Evolutionary conservation across 2,888 invertebrate genomes (phyloP), one percentile per base, ranked within the genome.

Genomic region (Agonopterix heracliana): DNA sequence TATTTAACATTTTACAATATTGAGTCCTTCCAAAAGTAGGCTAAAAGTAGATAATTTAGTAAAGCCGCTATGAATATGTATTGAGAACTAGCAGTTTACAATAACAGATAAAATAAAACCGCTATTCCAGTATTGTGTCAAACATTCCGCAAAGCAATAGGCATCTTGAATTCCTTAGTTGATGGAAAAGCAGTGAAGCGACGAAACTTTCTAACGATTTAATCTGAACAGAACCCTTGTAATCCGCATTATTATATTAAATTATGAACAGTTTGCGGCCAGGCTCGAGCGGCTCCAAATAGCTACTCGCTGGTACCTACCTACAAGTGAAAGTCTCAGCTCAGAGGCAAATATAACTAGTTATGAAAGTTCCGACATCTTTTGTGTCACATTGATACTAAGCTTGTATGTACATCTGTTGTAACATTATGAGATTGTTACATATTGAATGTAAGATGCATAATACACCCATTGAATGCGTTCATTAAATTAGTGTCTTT

Each of bases 211-310:
- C 72, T 56, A 68, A 54, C 53, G 53, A 60, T 62, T 65, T 62
- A 60, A 64, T 64, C 58, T 63, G 59, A 61, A 59, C 55, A 54
- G 52, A 60, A 53, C 60, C 64, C 57, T 63, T 54, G 36, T 51
- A 52, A 63, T 61, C 26, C 57, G 57, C 61, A 59, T 68, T 66
- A 74, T 68, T 71, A 65, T 61, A 61, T 64, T 63, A 64, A 68
- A 73, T 75, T 70, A 69, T 66, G 46, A 57, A 61, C 55, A 57
- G 57, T 60, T 63, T 63, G 66, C 58, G 64, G 73, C 64, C 63
- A 68, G 57, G 70, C 71, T 54, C 62, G 66, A 67, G 68, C 62
- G 68, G 65, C 50, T 63, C 52, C 67, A 63, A 72, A 74, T 71
- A 54, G 63, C 63, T 63, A 62, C 62, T 71, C 54, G 63, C 63